Evolutionary conservation across 2,113 vertebrate species (phyloP), one percentile per base, ranked within the genome.

Genomic region (Cochlearius cochlearius): DNA sequence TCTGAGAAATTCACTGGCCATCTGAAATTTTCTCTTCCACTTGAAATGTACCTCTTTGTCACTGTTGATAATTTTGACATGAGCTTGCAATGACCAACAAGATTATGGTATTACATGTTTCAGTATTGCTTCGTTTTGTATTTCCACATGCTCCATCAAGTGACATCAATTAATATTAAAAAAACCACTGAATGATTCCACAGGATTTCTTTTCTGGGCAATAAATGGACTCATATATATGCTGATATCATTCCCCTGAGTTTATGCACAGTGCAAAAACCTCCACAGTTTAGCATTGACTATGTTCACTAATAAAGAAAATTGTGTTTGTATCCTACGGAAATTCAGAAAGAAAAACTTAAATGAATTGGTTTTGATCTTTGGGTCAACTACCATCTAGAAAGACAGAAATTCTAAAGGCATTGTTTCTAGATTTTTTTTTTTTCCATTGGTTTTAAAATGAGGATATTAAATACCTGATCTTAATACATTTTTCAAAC

Each of bases 161-260:
- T 20, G 13, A 41, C 32, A 78, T 10, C 18, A 71, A 84, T 27
- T 53, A 64, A 73, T 53, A 43, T 29, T 25, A 32, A 59, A 82
- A 81, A 32, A 7, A 2, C 3, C n/a, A 19, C 3, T 45, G 32
- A 77, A 30, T 0, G 7, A 36, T 43, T 58, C 34, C 11, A 43
- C 8, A 15, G 8, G 8, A 22, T n/a, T 89, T 77, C 1, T 83
- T 72, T 86, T 45, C 64, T 45, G 34, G 20, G 38, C 13, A 81
- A 63, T n/a, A 78, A 77, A 59, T 1, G 11, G 20, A 45, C 27
- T 53, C 27, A 39, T 12, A 45, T 8, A 50, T 56, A 49, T 26
- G 8, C 18, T 72, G 60, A 36, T 47, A 38, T 0, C 1, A 86
- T 59, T 82, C 13, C 30, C 18, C 16, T 56, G 15, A 75, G 13